Base-by-base conservation (phyloP, 1,140 invertebrate species). In the Notospermus geniculatus region DNA sequence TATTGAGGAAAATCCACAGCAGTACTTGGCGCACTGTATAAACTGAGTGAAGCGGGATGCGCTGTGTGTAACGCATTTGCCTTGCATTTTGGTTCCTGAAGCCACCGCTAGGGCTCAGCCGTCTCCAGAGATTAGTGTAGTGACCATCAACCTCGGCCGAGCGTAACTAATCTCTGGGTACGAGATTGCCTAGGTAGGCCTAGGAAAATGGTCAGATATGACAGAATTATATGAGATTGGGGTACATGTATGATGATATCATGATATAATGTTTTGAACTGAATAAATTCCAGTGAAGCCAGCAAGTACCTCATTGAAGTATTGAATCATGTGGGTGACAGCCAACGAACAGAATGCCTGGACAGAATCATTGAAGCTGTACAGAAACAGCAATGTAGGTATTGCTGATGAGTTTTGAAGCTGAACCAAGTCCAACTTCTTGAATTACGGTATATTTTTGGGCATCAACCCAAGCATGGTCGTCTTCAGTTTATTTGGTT, bases 281-380 rank as follows among this genome's bases (percentile, higher is more conserved):
- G 15, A 19, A 7, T 66, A 2, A 79, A 72, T 80, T 82, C 59
- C 67, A 89, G 88, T 68, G 87, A 88, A 66, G 84, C 87, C 52
- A 83, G 83, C 52, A 74, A 75, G 36, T 85, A 85, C 65, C 71
- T 90, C 28, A 74, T 83, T 28, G 83, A 85, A 41, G 84, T 86
- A 53, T 78, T 90, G 53, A 64, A 74, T 55, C 83, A 80, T 19
- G 68, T 87, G 22, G 74, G 83, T 58, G 77, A 83, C 63, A 59
- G 75, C 22, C 79, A 86, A 50, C 84, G 84, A 61, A 82, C 87
- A 59, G 73, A 81, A 64, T 86, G 83, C 80, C 68, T 90, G 1
- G 87, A 85, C 58, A 84, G 84, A 70, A 81, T 90, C 19, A 83
- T 87, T 60, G 85, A 87, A 59, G 83, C 86, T 69, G 76, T 90